Evolutionary conservation across 1,140 invertebrate genomes (phyloP).

Genomic region (Conopomorpha cramerella): DNA sequence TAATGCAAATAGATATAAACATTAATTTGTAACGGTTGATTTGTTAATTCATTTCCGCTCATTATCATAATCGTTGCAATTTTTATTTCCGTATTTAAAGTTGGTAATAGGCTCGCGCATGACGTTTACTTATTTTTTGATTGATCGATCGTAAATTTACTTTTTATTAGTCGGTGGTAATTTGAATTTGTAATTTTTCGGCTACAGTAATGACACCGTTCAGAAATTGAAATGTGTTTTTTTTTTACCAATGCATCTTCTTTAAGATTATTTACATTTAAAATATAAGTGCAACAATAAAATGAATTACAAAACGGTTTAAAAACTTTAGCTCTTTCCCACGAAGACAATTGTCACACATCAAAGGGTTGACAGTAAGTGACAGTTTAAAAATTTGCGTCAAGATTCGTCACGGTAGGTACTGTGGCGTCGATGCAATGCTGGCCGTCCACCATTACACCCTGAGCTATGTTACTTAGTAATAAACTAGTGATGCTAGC

Average conservation of each 20-base stretch:
- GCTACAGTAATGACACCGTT: too few relatives aligned
- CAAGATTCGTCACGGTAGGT: constrained; percentile 38
- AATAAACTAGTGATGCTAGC: too few relatives aligned
- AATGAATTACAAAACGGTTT: neutral
- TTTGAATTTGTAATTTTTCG: too few relatives aligned
- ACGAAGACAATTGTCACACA: constrained; percentile 18
- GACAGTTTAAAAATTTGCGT: constrained; percentile 42
- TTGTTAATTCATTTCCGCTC: constrained; percentile 37
- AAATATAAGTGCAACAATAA: too few relatives aligned
- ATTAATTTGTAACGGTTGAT: constrained; percentile 58
- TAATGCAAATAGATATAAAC: constrained; percentile 52
- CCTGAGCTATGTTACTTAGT: too few relatives aligned
- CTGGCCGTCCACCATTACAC: too few relatives aligned
- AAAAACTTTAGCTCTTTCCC: constrained; percentile 18
- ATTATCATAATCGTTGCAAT: constrained; percentile 48
- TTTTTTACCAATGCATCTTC: too few relatives aligned
- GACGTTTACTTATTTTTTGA: constrained; percentile 42
- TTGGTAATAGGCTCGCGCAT: too few relatives aligned
- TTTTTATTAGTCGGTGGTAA: too few relatives aligned
- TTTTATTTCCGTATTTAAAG: too few relatives aligned
- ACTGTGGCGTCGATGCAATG: too few relatives aligned
- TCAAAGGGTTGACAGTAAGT: constrained; percentile 46
- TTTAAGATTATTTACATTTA: too few relatives aligned
- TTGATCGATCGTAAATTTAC: constrained; percentile 31
- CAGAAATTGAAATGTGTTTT: constrained; percentile 14